Evolutionary conservation across 2,797 vertebrate genomes (phyloP).

Genomic region (Coranthus polyacanthus): DNA sequence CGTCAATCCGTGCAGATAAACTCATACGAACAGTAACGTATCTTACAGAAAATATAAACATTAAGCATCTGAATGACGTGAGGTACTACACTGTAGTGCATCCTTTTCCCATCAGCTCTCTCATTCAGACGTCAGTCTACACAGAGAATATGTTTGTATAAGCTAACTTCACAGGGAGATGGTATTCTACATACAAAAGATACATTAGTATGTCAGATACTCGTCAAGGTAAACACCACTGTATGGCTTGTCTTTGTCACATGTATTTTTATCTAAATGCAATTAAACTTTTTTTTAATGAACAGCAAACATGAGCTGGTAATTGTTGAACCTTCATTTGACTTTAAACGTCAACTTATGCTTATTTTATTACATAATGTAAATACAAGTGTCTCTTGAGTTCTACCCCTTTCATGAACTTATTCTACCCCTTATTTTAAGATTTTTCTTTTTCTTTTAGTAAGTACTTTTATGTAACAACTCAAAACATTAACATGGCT

Average conservation of each 20-base stretch:
- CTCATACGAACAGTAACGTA: not conserved
- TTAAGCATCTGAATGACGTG: slow-evolving; percentile 5
- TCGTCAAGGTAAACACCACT: slow-evolving; percentile 46
- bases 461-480: no score
- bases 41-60: slow-evolving; percentile 15
- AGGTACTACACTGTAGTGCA: slow-evolving; percentile 7
- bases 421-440: no score
- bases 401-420: no score
- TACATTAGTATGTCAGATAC: slow-evolving; percentile 1
- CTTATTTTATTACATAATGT: slow-evolving; percentile 16
- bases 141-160: slow-evolving; percentile 14
- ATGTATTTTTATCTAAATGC: not conserved
- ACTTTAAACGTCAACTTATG: not conserved
- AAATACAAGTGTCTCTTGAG: slow-evolving; percentile 35
- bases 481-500: no score
- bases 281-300: slow-evolving; percentile 33
- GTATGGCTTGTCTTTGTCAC: slow-evolving; percentile 28
- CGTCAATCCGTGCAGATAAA: not conserved
- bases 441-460: no score
- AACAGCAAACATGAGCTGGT: not conserved
- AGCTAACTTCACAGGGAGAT: slow-evolving; percentile 29
- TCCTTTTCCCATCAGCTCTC: no score
- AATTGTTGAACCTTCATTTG: not conserved
- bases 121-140: not conserved
- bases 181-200: slow-evolving; percentile 1